Percentiles rank a stretch among this genome's conserved stretches.
Conservation (phyloP, 2,888 invertebrate species). For the Latrodectus hesperus region DNA sequence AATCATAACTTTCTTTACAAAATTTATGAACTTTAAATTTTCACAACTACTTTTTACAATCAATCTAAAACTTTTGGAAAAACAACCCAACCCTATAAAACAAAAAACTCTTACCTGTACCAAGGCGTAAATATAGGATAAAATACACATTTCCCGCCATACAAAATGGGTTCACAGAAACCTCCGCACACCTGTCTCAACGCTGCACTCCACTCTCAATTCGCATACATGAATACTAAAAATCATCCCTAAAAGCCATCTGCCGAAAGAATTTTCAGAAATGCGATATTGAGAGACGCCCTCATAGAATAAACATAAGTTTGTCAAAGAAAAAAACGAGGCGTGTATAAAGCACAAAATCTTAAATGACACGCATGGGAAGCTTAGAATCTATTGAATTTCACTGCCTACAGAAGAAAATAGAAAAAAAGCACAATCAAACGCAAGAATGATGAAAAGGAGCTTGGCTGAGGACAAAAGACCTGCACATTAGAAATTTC, state of each 20-base stretch:
- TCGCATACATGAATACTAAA: neutral
- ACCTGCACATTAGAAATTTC: slow-evolving; percentile 16
- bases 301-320: slow-evolving; percentile 25
- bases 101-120: slow-evolving; percentile 1
- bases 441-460: slow-evolving; percentile 34
- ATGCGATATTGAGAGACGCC: neutral
- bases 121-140: neutral
- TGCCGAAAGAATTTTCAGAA: neutral
- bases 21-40: no score
- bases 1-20: no score
- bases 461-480: slow-evolving; percentile 7
- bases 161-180: neutral
- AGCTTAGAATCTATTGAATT: slow-evolving; percentile 10
- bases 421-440: slow-evolving; percentile 20
- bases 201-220: neutral
- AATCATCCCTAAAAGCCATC: neutral
- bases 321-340: neutral
- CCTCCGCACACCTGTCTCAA: neutral
- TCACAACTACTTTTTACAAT: no score
- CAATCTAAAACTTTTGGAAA: no score
- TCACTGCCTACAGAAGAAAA: neutral
- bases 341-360: neutral
- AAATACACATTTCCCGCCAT: neutral
- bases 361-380: neutral
- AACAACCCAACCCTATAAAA: neutral